These are phyloP conservation scores for Kryptolebias marmoratus DNA, from an alignment of 2,113 vertebrate species.

Conservation along the genomic window DNA sequence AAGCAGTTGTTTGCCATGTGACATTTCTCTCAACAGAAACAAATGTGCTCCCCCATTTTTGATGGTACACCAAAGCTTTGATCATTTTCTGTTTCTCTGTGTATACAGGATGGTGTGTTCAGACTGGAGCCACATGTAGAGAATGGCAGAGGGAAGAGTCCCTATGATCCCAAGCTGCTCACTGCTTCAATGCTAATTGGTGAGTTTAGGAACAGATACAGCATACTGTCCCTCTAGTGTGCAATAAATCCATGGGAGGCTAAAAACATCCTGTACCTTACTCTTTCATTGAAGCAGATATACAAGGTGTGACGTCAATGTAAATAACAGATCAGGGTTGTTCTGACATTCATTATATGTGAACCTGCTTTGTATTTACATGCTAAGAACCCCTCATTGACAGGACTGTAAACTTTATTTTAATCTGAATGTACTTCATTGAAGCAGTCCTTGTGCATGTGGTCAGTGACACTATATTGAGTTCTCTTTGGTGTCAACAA, in stretches of 20 bases:
- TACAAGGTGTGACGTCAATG: constrained; percentile 34
- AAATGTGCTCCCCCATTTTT: background rate
- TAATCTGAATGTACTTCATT: constrained; percentile 23
- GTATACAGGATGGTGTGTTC: constrained; percentile 90
- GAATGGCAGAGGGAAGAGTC: constrained; percentile 96
- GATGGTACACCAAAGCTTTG: background rate
- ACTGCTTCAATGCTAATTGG: constrained; percentile 95
- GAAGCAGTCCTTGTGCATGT: constrained; percentile 35
- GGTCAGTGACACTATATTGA: constrained; percentile 42
- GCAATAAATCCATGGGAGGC: constrained; percentile 47
- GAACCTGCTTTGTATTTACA: constrained; percentile 51
- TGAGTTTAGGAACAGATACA: constrained; percentile 66
- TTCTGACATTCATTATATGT: constrained; percentile 54
- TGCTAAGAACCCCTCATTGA: constrained; percentile 57
- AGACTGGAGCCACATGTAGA: constrained; percentile 89
- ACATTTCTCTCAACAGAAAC: background rate
- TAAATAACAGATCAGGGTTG: constrained; percentile 49
- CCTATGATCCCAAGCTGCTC: constrained; percentile 94
- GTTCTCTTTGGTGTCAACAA: constrained; percentile 33
- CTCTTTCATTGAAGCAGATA: constrained; percentile 60
- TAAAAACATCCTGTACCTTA: constrained; percentile 36
- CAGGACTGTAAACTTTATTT: constrained; percentile 64
- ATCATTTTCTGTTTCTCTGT: constrained; percentile 17
- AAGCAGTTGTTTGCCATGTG: background rate
- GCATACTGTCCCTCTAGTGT: background rate